phyloP scores from a whole-genome alignment of 2,113 vertebrate genomes.

The Brachionichthys hirsutus region DNA sequence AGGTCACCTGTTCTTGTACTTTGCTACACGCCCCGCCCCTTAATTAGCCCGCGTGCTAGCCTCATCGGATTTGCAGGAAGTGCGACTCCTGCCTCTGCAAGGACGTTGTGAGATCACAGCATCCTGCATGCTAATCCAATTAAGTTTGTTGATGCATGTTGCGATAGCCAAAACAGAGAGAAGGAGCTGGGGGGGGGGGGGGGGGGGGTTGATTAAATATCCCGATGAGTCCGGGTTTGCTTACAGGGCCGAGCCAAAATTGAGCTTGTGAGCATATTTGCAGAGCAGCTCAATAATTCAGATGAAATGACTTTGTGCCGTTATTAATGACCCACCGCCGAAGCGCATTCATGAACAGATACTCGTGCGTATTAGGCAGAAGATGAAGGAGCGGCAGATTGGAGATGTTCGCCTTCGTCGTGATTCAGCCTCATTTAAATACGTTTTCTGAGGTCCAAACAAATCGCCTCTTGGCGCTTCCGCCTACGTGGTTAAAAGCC shows the following conservation, averaged over 20 bases:
- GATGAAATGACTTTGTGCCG: slow-evolving; percentile 68
- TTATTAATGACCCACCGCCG: slow-evolving; percentile 74
- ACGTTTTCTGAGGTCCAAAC: slow-evolving; percentile 52
- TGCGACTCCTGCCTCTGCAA: slow-evolving; percentile 19
- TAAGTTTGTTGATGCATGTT: slow-evolving; percentile 46
- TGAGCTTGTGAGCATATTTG: slow-evolving; percentile 68
- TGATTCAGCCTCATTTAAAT: slow-evolving; percentile 52
- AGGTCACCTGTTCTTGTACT: slow-evolving; percentile 21
- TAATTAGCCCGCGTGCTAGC: slow-evolving; percentile 46
- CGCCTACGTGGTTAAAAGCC: slow-evolving; percentile 25
- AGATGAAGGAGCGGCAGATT: slow-evolving; percentile 54
- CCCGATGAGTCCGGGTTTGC: slow-evolving; percentile 34
- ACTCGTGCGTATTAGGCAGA: slow-evolving; percentile 59
- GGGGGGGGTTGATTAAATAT: slow-evolving; percentile 41
- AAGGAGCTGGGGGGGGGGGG: slow-evolving; percentile 28
- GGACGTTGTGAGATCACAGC: slow-evolving; percentile 26
- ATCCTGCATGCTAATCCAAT: slow-evolving; percentile 56
- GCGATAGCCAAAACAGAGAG: slow-evolving; percentile 27
- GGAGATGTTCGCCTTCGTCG: slow-evolving; percentile 41
- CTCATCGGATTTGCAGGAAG: slow-evolving; percentile 46
- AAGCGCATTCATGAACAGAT: slow-evolving; percentile 65
- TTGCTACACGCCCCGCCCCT: not conserved
- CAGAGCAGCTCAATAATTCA: slow-evolving; percentile 71
- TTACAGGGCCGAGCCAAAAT: slow-evolving; percentile 29
- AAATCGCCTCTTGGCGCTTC: slow-evolving; percentile 40